phyloP scores from a whole-genome alignment of 2,888 invertebrate genomes.

The Zele albiditarsus region DNA sequence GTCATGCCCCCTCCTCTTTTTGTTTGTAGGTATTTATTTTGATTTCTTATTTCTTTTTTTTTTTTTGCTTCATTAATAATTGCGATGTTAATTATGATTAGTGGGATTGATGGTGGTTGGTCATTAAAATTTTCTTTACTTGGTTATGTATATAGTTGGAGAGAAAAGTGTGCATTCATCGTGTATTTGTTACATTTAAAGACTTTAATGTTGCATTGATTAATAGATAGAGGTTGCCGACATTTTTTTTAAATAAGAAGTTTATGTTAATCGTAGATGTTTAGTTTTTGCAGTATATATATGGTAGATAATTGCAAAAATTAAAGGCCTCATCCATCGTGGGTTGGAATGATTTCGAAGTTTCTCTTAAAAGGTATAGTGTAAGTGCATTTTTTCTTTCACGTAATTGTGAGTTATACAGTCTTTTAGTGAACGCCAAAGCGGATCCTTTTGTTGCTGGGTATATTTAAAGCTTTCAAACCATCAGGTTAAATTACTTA shows the following conservation, averaged over 20 bases:
- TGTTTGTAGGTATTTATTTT: no score
- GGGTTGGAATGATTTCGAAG: constrained; percentile 28
- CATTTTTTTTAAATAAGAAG: constrained; percentile 21
- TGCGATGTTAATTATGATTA: neutral
- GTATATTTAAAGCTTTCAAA: constrained; percentile 7
- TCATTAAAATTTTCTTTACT: neutral
- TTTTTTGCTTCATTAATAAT: neutral
- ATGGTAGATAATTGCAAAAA: constrained; percentile 45
- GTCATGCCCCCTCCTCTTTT: no score
- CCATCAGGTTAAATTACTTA: constrained; percentile 28
- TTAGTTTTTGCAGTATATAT: constrained; percentile 26
- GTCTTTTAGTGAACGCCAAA: constrained; percentile 12
- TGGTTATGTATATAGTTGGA: neutral
- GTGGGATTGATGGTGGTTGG: neutral
- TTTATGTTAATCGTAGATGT: constrained; percentile 47
- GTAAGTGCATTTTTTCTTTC: constrained; percentile 42
- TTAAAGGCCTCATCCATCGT: constrained; percentile 42
- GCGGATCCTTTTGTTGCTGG: constrained; percentile 31
- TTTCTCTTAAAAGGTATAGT: constrained; percentile 35
- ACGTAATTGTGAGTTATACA: constrained; percentile 42
- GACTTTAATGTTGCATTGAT: constrained; percentile 49
- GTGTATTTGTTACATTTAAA: constrained; percentile 10
- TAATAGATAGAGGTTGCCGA: constrained; percentile 45
- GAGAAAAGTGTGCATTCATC: neutral
- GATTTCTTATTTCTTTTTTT: neutral